These are phyloP conservation scores for Diadegma fenestrale DNA, from an alignment of 2,888 invertebrate species.

Conservation along the genomic window DNA sequence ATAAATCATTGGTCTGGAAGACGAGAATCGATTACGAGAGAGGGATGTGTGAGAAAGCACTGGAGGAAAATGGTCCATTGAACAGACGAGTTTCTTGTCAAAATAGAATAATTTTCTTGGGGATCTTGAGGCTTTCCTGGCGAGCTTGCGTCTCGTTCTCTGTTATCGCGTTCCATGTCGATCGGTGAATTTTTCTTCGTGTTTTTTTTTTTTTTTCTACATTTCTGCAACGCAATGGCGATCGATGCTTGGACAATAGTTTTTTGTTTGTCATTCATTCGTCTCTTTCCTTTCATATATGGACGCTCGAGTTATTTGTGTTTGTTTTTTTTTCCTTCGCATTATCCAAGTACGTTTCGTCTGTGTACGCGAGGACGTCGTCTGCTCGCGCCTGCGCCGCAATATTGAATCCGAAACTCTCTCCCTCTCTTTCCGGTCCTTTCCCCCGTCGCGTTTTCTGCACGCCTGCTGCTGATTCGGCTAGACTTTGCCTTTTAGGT, in stretches of 20 bases:
- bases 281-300: conserved; percentile 7
- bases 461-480: conserved; percentile 43
- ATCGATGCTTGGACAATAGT: conserved; percentile 32
- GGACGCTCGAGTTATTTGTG: neutral
- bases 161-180: neutral
- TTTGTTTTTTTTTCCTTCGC: conserved; percentile 3
- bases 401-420: conserved; percentile 76
- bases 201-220: neutral
- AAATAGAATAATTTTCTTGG: conserved; percentile 31
- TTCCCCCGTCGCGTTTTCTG: conserved; percentile 44
- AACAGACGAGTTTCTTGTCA: conserved; percentile 33
- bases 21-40: conserved; percentile 36
- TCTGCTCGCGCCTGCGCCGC: conserved; percentile 76
- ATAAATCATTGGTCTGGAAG: conserved; percentile 45
- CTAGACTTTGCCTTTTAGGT: conserved; percentile 51
- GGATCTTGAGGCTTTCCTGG: neutral
- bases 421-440: conserved; percentile 46
- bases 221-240: conserved; percentile 28
- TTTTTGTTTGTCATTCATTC: conserved; percentile 13
- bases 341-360: conserved; percentile 20
- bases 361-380: conserved; percentile 28
- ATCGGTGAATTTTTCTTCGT: neutral
- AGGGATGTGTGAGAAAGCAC: neutral
- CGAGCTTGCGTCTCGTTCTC: neutral
- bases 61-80: conserved; percentile 22